phyloP scores from a whole-genome alignment of 92 coral and sea anemone species.

The Phenganax marumi region DNA sequence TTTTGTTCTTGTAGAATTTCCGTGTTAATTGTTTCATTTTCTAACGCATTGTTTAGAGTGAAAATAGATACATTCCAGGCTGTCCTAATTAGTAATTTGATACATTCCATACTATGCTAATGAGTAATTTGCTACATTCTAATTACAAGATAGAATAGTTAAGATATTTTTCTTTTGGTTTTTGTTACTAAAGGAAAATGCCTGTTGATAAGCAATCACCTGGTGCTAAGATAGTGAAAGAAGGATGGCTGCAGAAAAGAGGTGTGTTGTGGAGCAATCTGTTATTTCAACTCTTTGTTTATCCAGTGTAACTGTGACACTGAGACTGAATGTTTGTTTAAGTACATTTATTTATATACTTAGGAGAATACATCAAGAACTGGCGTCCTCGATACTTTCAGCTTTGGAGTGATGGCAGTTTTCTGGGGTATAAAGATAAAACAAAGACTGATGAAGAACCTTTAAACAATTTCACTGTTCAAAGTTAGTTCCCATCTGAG shows the following conservation, averaged over 20 bases:
- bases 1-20: no score
- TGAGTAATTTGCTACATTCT: background rate
- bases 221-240: constrained; percentile 69
- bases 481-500: constrained; percentile 56
- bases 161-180: background rate
- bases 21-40: no score
- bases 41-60: no score
- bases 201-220: constrained; percentile 40
- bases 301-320: background rate
- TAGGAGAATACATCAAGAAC: constrained; percentile 94
- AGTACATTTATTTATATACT: background rate
- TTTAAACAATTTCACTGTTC: constrained; percentile 85
- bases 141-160: no score
- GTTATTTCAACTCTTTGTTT: background rate
- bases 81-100: background rate
- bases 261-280: constrained; percentile 38
- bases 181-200: constrained; percentile 2
- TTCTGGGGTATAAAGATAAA: constrained; percentile 89
- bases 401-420: constrained; percentile 97
- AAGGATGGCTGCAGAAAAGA: constrained; percentile 81
- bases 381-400: constrained; percentile 96
- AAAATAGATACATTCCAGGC: background rate
- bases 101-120: background rate
- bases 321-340: background rate
- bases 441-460: constrained; percentile 85